Evolutionary conservation across 2,888 invertebrate genomes (phyloP), one percentile per base, ranked within the genome.

Genomic region (Xanthia icteritia): DNA sequence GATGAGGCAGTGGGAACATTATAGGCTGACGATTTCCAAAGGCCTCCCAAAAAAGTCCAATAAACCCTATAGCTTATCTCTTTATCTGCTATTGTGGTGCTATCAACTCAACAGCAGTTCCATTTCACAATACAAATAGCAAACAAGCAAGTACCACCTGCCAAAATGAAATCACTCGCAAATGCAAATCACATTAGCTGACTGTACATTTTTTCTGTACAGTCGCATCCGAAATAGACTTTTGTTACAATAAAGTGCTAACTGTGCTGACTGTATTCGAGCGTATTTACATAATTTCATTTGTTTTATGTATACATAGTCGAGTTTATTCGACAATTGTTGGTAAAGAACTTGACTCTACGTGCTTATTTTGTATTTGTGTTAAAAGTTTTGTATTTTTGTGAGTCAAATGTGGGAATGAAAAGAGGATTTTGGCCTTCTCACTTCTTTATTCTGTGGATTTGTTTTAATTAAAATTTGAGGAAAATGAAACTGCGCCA

Each of bases 271-370:
- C 76, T 67, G 56, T 63, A 63, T 69, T 74, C 39, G 17, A 66
- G 63, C 58, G 6, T 73, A 73, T 87, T 76, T 85, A 72, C 85
- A 82, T 86, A 77, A 85, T 85, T 85, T 72, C 68, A 76, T 87
- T 84, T 63, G 17, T 68, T 72, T 58, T 74, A 74, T 56, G 17
- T 54, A 36, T 54, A 73, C 15, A 45, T 68, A 63, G 58, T 39
- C 58, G 27, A 67, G 63, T 58, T 82, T 79, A 70, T 77, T 61
- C 27, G 11, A 31, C 36, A 23, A 48, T 69, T 68, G 48, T 67
- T 54, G 51, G 56, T 6, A 36, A 36, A 61, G 60, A 51, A 67
- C 56, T 76, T 61, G 45, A 54, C 23, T 67, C 51, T 48, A 23
- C 36, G 23, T 54, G 15, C 23, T 58, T 74, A 58, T 58, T 76